A percentile compares a stretch with the other conserved stretches of the same genome.
Conservation (phyloP, 2,797 vertebrate genomes). For the Crypturellus tataupa region DNA sequence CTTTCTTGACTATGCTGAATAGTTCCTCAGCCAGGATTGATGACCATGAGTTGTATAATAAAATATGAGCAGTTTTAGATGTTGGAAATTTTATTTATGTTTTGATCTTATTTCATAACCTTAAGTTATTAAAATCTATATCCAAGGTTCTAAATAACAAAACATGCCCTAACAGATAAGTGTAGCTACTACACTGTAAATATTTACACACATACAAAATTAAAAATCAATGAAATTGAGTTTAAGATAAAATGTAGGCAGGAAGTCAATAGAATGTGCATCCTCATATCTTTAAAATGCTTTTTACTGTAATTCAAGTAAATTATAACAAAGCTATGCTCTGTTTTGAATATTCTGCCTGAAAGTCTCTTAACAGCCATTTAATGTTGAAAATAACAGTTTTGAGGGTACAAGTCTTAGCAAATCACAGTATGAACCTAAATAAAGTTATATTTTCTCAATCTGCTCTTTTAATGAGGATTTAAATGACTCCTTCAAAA, state of each 20-base stretch:
- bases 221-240: not conserved
- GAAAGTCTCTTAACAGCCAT: not conserved
- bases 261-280: not conserved
- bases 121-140: not conserved
- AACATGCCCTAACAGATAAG: not conserved
- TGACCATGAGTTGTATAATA: not conserved
- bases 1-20: not conserved
- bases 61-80: not conserved
- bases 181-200: not conserved
- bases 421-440: not conserved
- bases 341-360: not conserved
- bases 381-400: not conserved
- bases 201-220: not conserved
- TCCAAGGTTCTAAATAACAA: not conserved
- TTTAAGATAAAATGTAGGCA: not conserved
- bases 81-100: not conserved
- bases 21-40: not conserved
- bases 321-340: not conserved
- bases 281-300: not conserved
- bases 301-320: not conserved
- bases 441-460: slow-evolving; percentile 24
- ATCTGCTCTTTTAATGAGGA: not conserved
- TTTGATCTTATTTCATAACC: not conserved
- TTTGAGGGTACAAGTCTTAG: not conserved
- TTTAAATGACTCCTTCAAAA: not conserved